These are phyloP conservation scores for Etheostoma spectabile DNA, from an alignment of 2,113 vertebrate species.

Conservation along the genomic window DNA sequence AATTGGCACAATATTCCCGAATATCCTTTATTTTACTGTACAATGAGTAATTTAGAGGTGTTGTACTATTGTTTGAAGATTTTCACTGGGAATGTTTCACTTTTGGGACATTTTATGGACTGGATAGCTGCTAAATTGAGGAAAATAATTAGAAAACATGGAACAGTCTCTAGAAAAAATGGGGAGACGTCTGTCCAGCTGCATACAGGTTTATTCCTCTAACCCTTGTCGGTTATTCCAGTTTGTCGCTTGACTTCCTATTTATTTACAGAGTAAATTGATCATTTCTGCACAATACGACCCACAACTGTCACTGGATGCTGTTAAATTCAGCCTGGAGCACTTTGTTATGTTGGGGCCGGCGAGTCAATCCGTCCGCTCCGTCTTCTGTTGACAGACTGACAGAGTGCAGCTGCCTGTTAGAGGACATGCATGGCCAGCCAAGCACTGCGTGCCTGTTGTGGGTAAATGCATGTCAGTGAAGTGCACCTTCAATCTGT, in stretches of 20 bases:
- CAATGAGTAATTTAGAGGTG: not conserved
- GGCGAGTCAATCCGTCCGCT: conserved; percentile 36
- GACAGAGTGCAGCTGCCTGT: conserved; percentile 33
- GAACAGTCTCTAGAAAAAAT: not conserved
- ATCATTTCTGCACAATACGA: not conserved
- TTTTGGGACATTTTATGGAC: no score
- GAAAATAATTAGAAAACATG: no score
- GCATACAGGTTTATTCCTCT: not conserved
- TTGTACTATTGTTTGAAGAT: not conserved
- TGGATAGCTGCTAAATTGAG: not conserved
- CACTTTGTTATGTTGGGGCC: conserved; percentile 16
- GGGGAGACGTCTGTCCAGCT: not conserved
- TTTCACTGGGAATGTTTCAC: no score
- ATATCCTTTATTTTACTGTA: no score
- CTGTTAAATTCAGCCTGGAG: conserved; percentile 14
- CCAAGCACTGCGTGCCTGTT: conserved; percentile 35
- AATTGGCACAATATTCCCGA: no score
- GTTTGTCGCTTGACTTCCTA: not conserved
- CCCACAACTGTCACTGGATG: not conserved
- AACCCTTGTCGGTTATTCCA: not conserved
- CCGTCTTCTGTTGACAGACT: conserved; percentile 46
- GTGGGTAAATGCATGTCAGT: conserved; percentile 29
- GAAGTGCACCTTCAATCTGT: conserved; percentile 37
- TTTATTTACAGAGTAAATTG: conserved; percentile 6
- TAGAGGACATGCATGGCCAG: conserved; percentile 48